Percentiles rank a stretch among this genome's conserved stretches.
phyloP scores from a whole-genome alignment of 37 sponge, comb jelly and placozoan genomes.

The Spongilla lacustris region DNA sequence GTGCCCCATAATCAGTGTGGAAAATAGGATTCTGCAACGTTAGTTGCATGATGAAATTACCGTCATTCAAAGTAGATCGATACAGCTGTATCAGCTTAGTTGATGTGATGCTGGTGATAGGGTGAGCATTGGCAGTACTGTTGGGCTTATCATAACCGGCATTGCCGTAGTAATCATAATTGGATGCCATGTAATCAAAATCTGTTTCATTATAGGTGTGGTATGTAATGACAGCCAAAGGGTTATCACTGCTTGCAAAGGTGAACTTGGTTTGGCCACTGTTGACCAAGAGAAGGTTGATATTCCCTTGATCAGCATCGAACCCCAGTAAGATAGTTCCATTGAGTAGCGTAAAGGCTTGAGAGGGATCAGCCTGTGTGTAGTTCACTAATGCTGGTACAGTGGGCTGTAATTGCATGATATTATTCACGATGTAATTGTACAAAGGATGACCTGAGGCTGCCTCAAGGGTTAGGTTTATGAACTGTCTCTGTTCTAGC shows the following conservation, averaged over 20 bases:
- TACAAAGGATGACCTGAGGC: slow-evolving; percentile 23
- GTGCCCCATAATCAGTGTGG: slow-evolving; percentile 64
- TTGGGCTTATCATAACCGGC: slow-evolving; percentile 73
- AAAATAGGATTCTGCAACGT: neutral
- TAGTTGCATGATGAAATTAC: slow-evolving; percentile 23
- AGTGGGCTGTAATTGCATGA: neutral
- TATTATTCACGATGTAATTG: neutral
- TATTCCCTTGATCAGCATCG: neutral
- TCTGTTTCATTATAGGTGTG: slow-evolving; percentile 77
- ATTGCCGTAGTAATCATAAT: slow-evolving; percentile 63
- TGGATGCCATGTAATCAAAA: slow-evolving; percentile 17
- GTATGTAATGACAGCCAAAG: slow-evolving; percentile 30
- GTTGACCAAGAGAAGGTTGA: neutral
- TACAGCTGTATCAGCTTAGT: slow-evolving; percentile 7
- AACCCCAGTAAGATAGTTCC: slow-evolving; percentile 9
- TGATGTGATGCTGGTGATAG: slow-evolving; percentile 21
- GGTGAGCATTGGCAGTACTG: slow-evolving; percentile 51
- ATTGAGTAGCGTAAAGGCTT: slow-evolving; percentile 12
- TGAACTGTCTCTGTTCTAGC: slow-evolving; percentile 58
- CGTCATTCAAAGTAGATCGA: neutral
- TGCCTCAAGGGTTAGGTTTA: slow-evolving; percentile 28
- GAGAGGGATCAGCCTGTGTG: neutral
- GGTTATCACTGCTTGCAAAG: slow-evolving; percentile 24
- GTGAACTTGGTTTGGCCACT: neutral
- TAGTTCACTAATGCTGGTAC: slow-evolving; percentile 7